A percentile compares a stretch with the other conserved stretches of the same genome.
Evolutionary conservation across 1,140 invertebrate species (phyloP).

Genomic region (Bombus difficillimus): DNA sequence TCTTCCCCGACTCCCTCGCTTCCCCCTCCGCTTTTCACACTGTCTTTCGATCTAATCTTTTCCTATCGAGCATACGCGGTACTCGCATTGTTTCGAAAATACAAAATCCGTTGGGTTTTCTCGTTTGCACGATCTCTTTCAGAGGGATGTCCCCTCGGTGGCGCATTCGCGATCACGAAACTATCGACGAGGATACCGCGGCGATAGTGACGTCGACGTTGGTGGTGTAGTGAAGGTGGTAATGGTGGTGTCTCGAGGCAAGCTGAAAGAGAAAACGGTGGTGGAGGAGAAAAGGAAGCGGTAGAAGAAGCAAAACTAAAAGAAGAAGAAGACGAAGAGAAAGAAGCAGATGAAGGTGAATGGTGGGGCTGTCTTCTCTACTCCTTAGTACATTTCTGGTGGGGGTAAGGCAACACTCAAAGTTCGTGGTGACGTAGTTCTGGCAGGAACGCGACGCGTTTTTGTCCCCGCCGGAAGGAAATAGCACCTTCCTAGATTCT

Average conservation of each 20-base stretch:
- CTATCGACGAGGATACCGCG: neutral
- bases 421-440: conserved; percentile 80
- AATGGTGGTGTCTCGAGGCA: conserved; percentile 44
- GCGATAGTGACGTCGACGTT: conserved; percentile 51
- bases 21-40: neutral
- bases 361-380: conserved; percentile 64
- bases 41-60: neutral
- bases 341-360: conserved; percentile 43
- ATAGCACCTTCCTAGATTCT: conserved; percentile 48
- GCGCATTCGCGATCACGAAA: neutral
- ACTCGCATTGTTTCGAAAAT: neutral
- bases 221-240: conserved; percentile 48
- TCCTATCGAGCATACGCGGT: neutral
- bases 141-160: neutral
- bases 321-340: conserved; percentile 43
- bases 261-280: neutral
- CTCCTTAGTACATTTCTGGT: conserved; percentile 67
- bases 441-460: conserved; percentile 79
- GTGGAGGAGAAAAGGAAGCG: neutral
- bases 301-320: no score
- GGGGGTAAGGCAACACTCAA: conserved; percentile 81
- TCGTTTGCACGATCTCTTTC: neutral
- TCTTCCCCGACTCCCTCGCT: conserved; percentile 8
- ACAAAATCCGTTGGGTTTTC: neutral
- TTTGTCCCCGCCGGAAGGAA: conserved; percentile 76